phyloP scores from a whole-genome alignment of 2,113 vertebrate species.

The Heterotis niloticus region DNA sequence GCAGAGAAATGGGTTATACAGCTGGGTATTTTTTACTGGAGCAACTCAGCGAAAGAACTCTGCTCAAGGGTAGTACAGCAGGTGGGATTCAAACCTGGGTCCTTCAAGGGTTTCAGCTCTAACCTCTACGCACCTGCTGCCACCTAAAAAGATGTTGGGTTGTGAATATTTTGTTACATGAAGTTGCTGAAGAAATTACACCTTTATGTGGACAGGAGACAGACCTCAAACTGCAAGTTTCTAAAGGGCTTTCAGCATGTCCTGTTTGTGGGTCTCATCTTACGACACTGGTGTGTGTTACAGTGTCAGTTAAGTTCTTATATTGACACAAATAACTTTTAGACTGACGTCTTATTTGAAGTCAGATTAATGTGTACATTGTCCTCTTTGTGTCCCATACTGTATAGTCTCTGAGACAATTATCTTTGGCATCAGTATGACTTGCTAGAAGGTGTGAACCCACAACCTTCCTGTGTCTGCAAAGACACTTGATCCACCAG shows the following conservation, averaged over 20 bases:
- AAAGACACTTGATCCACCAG: neutral
- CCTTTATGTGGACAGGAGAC: neutral
- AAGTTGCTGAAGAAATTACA: neutral
- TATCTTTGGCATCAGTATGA: neutral
- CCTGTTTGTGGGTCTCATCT: neutral
- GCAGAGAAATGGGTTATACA: no score
- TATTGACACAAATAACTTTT: neutral
- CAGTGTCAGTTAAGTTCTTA: no score
- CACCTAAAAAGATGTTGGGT: neutral
- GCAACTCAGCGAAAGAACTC: no score
- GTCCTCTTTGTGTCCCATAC: neutral
- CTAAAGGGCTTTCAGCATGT: neutral
- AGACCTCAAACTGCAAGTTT: neutral
- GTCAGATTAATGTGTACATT: neutral
- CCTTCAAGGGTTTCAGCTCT: no score
- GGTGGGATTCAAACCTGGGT: no score
- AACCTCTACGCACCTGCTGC: neutral
- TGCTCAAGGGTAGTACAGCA: no score
- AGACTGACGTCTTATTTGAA: neutral
- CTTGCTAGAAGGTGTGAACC: neutral
- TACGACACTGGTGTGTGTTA: no score
- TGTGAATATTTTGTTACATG: neutral
- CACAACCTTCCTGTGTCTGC: neutral
- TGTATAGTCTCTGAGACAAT: neutral
- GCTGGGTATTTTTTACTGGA: no score